A percentile compares a stretch with the other conserved stretches of the same genome.
Evolutionary conservation across 2,888 invertebrate genomes (phyloP).

Genomic region (Lampropteryx suffumata): DNA sequence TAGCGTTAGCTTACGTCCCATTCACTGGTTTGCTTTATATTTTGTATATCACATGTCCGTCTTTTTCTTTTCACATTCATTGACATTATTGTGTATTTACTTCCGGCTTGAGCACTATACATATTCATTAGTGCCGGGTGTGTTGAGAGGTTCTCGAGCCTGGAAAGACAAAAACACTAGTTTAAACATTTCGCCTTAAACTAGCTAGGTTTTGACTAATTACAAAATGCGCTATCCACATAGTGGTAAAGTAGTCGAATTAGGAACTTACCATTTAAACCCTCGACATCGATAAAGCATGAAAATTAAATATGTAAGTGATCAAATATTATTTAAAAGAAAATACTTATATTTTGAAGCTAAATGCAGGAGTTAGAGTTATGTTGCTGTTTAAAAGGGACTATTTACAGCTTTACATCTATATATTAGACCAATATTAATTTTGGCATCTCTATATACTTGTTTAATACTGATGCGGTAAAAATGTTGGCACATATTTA

Average conservation of each 20-base stretch:
- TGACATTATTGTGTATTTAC: slow-evolving; percentile 76
- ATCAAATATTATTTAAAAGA: slow-evolving; percentile 52
- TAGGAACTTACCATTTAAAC: slow-evolving; percentile 69
- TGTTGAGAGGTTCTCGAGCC: slow-evolving; percentile 92
- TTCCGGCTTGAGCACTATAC: slow-evolving; percentile 84
- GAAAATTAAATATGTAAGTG: slow-evolving; percentile 68
- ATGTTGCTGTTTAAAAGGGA: slow-evolving; percentile 41
- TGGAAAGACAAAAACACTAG: slow-evolving; percentile 65
- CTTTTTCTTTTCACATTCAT: slow-evolving; percentile 79
- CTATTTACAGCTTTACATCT: slow-evolving; percentile 76
- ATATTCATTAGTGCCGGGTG: slow-evolving; percentile 90
- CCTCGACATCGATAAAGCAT: slow-evolving; percentile 77
- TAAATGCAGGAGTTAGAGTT: slow-evolving; percentile 54
- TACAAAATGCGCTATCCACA: no score
- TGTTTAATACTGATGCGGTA: slow-evolving; percentile 79
- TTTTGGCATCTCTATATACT: slow-evolving; percentile 72
- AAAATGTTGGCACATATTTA: slow-evolving; percentile 83
- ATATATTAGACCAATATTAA: slow-evolving; percentile 61
- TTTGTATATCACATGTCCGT: slow-evolving; percentile 76
- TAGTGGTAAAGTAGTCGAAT: no score
- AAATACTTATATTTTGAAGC: slow-evolving; percentile 41
- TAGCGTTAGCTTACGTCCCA: slow-evolving; percentile 64
- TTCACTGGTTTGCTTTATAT: slow-evolving; percentile 74
- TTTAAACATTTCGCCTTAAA: slow-evolving; percentile 24
- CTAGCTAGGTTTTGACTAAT: no score